A percentile compares a stretch with the other conserved stretches of the same genome.
Conservation (phyloP, 1,140 invertebrate species). For the Drosophila nigrodunni region DNA sequence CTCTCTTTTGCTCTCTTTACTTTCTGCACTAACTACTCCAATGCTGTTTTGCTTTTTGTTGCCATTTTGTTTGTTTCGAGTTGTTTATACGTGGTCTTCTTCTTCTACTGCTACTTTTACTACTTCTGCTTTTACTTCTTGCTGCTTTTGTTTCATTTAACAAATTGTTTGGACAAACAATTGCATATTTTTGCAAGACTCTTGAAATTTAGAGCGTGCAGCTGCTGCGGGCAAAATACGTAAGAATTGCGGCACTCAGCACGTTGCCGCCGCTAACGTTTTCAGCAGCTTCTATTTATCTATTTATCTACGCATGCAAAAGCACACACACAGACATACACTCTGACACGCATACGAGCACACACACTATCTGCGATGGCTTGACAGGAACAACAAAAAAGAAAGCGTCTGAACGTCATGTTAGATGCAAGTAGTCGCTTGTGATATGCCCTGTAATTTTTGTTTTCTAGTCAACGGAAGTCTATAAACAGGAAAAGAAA, state of each 20-base stretch:
- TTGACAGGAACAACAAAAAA: neutral
- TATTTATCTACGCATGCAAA: conserved; percentile 4
- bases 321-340: neutral
- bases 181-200: conserved; percentile 60
- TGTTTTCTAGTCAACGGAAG: no score
- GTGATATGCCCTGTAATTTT: neutral
- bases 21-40: neutral
- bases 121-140: neutral
- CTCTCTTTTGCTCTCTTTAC: neutral
- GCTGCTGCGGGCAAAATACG: conserved; percentile 19
- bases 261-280: conserved; percentile 6
- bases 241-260: conserved; percentile 40
- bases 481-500: no score
- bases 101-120: neutral
- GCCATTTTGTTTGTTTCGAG: conserved; percentile 2
- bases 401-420: neutral
- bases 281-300: conserved; percentile 9
- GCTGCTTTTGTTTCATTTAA: conserved; percentile 39
- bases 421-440: neutral
- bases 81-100: neutral
- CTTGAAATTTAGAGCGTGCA: conserved; percentile 53
- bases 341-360: neutral
- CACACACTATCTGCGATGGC: neutral
- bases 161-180: conserved; percentile 70
- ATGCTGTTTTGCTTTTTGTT: conserved; percentile 8